Base-by-base conservation (phyloP, 35 echinoderm and acorn worm genomes). In the Stichopus chloronotus region DNA sequence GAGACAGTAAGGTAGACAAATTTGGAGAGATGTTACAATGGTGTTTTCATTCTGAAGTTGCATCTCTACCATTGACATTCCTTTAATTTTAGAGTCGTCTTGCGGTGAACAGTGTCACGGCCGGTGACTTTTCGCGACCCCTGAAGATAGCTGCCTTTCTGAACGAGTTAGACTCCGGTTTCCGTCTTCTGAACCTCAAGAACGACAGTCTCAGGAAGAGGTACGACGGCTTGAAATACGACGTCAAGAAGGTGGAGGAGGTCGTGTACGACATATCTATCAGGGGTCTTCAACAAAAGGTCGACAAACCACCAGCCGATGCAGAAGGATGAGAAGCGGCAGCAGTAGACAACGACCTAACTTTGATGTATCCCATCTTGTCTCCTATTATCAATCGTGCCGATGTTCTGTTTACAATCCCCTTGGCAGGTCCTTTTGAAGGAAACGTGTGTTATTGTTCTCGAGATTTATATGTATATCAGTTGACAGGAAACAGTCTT, bases 171-270 rank as follows among this genome's bases (percentile, higher is more conserved):
- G 92, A 99, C 63, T 88, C 97, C 52, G 97, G 97, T n/a, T 99
- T 99, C 76, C 71, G 97, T 78, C 94, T 99, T 7, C 97, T 99
- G 8, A 99, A 99, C 69, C 92, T 99, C 11, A 99, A 99, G 78
- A 99, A 99, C 52, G 97, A 99, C 90, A 92, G 90, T 68, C 94
- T 99, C 3, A 59, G 97, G 7, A 99, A 99, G 79, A 87, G 95
- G 13, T 99, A 96, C 76, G 97, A 99, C 86, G 93, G 95, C 83
- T 93, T 99, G 8, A 99, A 99, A 79, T 99, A 99, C 72, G 97
- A 99, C 43, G 96, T 99, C 60, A 99, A 99, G 90, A 99, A 99
- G 79, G 95, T 99, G 17, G 97, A 99, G 82, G 97, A 99, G 63
- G 97, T 99, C 0, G 97, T 99, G 6, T 99, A 99, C 43, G 97